Percentiles rank a stretch among this genome's conserved stretches.
Conservation (phyloP, 2,113 vertebrate genomes). For the Glaucidium brasilianum region DNA sequence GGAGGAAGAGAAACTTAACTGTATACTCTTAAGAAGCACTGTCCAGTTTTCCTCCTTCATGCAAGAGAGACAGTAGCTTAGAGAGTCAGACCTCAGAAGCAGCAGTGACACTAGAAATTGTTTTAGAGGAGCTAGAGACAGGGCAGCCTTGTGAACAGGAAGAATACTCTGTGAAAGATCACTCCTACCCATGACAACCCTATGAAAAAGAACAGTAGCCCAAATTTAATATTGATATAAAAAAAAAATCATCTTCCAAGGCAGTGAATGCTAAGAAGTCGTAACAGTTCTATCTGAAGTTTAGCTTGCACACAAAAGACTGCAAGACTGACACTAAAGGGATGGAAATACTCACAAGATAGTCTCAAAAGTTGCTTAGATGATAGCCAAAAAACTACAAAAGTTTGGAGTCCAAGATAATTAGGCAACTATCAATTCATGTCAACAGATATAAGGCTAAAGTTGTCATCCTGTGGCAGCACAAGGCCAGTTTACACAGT, state of each 20-base stretch:
- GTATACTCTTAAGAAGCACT: background rate
- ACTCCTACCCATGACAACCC: background rate
- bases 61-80: background rate
- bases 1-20: background rate
- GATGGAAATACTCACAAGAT: background rate
- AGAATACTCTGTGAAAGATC: background rate
- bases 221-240: background rate
- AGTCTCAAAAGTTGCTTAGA: background rate
- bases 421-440: background rate
- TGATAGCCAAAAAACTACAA: background rate
- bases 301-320: background rate
- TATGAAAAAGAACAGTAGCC: background rate
- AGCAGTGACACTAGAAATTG: background rate
- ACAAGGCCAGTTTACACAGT: background rate
- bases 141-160: background rate
- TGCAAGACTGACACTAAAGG: background rate
- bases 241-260: background rate
- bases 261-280: background rate
- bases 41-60: background rate
- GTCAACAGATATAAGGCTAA: background rate
- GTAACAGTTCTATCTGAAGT: background rate
- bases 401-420: background rate
- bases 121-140: background rate
- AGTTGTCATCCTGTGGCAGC: background rate
- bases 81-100: background rate